phyloP scores from a whole-genome alignment of 2,888 invertebrate species.

The Acanthoscelides obtectus region DNA sequence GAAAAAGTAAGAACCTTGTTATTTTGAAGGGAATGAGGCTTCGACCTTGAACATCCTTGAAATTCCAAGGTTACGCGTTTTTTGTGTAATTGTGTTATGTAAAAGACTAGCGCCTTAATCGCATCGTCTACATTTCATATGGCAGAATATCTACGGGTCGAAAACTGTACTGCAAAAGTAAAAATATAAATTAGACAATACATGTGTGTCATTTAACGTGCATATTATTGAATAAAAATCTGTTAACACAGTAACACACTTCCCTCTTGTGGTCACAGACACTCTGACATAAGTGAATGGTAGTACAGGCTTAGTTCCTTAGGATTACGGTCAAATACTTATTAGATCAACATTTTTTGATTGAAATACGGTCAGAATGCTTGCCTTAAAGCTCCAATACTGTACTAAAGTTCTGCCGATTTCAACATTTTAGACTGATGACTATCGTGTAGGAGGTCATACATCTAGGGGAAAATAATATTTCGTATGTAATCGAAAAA shows the following conservation, averaged over 20 bases:
- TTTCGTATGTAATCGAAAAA: too few species aligned
- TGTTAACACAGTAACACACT: not conserved
- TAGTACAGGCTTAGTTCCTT: not conserved
- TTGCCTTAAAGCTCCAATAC: too few species aligned
- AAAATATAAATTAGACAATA: constrained; percentile 25
- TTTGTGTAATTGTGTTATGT: not conserved
- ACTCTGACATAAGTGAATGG: not conserved
- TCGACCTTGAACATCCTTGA: not conserved
- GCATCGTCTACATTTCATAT: constrained; percentile 5
- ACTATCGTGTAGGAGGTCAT: too few species aligned
- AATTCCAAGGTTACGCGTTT: not conserved
- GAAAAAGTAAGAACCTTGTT: not conserved
- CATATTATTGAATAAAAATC: not conserved
- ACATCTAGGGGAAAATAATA: too few species aligned
- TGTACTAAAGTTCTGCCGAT: too few species aligned
- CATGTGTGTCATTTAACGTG: constrained; percentile 10
- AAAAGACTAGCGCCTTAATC: constrained; percentile 4
- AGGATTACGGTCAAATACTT: not conserved
- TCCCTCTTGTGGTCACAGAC: not conserved
- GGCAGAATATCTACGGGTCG: constrained; percentile 41
- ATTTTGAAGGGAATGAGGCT: not conserved
- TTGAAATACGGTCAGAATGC: too few species aligned
- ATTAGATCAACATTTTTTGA: not conserved
- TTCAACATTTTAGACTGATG: too few species aligned
- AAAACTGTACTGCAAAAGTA: constrained; percentile 18